Evolutionary conservation across 2,797 vertebrate species (phyloP), one percentile per base, ranked within the genome.

Genomic region (Pangasius larnaudii): DNA sequence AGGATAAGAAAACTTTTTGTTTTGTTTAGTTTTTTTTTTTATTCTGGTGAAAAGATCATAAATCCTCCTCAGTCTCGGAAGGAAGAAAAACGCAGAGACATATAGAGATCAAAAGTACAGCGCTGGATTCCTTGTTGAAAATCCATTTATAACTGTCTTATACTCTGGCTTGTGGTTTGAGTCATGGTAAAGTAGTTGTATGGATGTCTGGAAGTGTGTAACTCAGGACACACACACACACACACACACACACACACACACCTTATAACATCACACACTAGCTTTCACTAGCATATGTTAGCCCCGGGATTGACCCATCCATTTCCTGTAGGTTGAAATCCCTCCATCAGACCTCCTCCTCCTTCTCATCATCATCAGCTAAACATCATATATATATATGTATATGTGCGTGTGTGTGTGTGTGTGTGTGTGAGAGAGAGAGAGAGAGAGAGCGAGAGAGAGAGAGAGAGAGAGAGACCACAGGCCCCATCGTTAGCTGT

Each of bases 41-140:
- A 80, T 16, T 81, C 33, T 95, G 96, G 93, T 94, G 94, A 61
- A 91, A 93, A 96, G 95, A 95, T 94, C 94, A 96, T 96, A 96
- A 96, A 96, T 96, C 95, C 95, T 94, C 3, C 56, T 61, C 56
- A 27, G 36, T 14, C 78, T 95, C 94, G 92, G 94, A 95, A 95
- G 93, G 39, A 93, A 89, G 36, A 42, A 10, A 36, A 75, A 83
- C 33, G 14, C 85, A 53, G 42, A 82, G 59, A 67, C 74, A 95
- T 93, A 92, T 88, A 89, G 91, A 93, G 39, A 69, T 61, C 78
- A 84, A 67, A 82, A 82, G 80, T 80, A 58, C 77, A 80, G 75
- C 49, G 22, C 56, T 81, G 78, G 56, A 56, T 16, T 79, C 14
- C 13, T 9, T 1, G 77, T 36, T 30, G 75, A 36, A 81, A 61